These are phyloP conservation scores for Cosmorhoe ocellata DNA, from an alignment of 2,888 invertebrate genomes.

Conservation along the genomic window DNA sequence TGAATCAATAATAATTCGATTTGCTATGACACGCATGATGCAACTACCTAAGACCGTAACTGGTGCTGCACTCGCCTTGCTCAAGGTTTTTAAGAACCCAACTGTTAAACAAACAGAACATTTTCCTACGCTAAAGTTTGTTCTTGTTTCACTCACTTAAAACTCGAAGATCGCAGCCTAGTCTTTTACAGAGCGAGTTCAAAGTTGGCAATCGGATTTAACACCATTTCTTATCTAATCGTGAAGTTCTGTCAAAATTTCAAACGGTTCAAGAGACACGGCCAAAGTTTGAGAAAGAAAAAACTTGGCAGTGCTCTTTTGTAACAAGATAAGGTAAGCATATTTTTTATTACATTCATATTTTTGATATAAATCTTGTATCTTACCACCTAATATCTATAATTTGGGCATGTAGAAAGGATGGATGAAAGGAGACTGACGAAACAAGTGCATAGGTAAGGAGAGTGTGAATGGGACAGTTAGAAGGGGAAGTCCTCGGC, in stretches of 20 bases:
- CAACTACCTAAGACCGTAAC: too few relatives aligned
- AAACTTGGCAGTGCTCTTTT: conserved; percentile 8
- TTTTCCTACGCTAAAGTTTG: conserved; percentile 14
- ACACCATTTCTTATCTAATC: conserved; percentile 69
- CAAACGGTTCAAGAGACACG: conserved; percentile 39
- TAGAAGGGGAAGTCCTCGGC: too few relatives aligned
- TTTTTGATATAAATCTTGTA: too few relatives aligned
- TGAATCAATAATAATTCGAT: too few relatives aligned
- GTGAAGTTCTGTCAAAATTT: conserved; percentile 68
- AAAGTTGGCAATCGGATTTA: conserved; percentile 73
- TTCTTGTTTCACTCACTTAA: conserved; percentile 21
- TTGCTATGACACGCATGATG: too few relatives aligned
- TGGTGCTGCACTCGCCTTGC: too few relatives aligned
- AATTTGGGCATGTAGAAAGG: too few relatives aligned
- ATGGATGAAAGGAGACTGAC: too few relatives aligned
- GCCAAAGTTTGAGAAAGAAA: conserved; percentile 21
- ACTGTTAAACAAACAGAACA: conserved; percentile 10
- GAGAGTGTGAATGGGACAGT: too few relatives aligned
- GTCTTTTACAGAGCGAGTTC: conserved; percentile 62
- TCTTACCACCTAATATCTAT: too few relatives aligned
- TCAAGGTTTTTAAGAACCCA: background rate
- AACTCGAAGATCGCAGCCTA: conserved; percentile 39
- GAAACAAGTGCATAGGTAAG: too few relatives aligned
- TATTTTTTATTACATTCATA: background rate
- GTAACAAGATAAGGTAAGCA: background rate